Conservation (phyloP, 2,113 vertebrate species). For the Colinus virginianus region DNA sequence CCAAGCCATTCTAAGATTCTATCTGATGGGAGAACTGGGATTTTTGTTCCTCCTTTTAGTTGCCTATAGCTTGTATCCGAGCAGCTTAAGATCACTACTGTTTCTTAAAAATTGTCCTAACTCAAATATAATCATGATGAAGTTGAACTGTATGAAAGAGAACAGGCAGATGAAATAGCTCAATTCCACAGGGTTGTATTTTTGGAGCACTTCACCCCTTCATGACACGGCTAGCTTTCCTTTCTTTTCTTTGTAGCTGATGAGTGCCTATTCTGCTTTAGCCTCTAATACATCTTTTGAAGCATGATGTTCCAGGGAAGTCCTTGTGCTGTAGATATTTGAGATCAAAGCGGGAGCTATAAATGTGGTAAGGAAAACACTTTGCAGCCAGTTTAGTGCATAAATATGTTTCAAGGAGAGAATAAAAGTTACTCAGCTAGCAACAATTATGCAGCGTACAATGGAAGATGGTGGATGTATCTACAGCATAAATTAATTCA, state of each 20-base stretch:
- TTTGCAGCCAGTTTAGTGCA: not conserved
- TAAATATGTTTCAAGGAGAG: constrained; percentile 4
- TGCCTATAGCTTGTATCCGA: not conserved
- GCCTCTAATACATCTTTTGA: constrained; percentile 7
- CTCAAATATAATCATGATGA: not conserved
- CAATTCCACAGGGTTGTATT: not conserved
- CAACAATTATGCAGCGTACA: constrained; percentile 9
- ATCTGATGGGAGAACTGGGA: not conserved
- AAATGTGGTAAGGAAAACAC: not conserved
- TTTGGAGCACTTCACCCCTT: not conserved
- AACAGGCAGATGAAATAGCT: not conserved
- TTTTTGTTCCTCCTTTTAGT: not conserved
- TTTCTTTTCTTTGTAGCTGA: not conserved
- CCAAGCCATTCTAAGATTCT: too few relatives aligned
- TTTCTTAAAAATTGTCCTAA: not conserved
- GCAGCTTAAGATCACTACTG: not conserved
- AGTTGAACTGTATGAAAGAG: not conserved
- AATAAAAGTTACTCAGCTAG: not conserved
- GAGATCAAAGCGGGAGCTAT: constrained; percentile 37
- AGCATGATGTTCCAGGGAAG: not conserved
- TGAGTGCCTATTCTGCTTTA: not conserved
- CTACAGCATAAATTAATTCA: constrained; percentile 50
- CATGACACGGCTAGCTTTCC: not conserved
- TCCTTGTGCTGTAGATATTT: not conserved
- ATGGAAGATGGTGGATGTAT: not conserved